These are phyloP conservation scores for Eueremaeus valkanovi DNA, from an alignment of 2,888 invertebrate species.

Conservation along the genomic window DNA sequence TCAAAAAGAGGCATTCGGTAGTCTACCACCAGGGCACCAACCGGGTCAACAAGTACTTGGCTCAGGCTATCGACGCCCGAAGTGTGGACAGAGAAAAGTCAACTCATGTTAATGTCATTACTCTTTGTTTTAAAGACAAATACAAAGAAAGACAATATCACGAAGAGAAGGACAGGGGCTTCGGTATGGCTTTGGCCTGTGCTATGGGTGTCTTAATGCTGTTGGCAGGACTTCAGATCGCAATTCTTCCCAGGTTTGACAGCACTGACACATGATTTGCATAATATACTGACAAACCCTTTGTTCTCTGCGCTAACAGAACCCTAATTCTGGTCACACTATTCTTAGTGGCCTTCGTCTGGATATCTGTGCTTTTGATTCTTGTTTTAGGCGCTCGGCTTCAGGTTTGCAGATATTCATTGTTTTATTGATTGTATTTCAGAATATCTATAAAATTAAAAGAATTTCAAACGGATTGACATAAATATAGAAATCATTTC, in stretches of 20 bases:
- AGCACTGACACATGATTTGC: not conserved
- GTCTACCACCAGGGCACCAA: constrained; percentile 78
- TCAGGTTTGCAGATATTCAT: constrained; percentile 52
- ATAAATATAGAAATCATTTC: too few species aligned
- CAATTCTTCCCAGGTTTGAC: constrained; percentile 66
- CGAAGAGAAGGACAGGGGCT: constrained; percentile 76
- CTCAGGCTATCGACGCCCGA: constrained; percentile 83
- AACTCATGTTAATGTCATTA: constrained; percentile 77
- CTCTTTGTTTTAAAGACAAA: constrained; percentile 77
- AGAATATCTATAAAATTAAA: too few species aligned
- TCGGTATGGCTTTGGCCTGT: constrained; percentile 69
- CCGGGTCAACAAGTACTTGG: constrained; percentile 84
- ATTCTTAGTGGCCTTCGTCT: constrained; percentile 82
- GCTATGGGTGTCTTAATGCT: constrained; percentile 70
- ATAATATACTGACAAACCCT: too few species aligned
- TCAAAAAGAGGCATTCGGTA: constrained; percentile 64
- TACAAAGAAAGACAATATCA: constrained; percentile 85
- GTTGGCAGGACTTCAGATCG: constrained; percentile 70
- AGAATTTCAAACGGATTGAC: too few species aligned
- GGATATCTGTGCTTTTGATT: constrained; percentile 82
- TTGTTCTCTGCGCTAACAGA: constrained; percentile 49
- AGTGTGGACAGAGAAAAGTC: constrained; percentile 86
- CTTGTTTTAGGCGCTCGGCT: constrained; percentile 75
- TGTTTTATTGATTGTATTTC: too few species aligned
- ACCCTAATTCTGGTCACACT: constrained; percentile 76